phyloP scores from a whole-genome alignment of 2,113 vertebrate genomes.

The Pseudonaja textilis region DNA sequence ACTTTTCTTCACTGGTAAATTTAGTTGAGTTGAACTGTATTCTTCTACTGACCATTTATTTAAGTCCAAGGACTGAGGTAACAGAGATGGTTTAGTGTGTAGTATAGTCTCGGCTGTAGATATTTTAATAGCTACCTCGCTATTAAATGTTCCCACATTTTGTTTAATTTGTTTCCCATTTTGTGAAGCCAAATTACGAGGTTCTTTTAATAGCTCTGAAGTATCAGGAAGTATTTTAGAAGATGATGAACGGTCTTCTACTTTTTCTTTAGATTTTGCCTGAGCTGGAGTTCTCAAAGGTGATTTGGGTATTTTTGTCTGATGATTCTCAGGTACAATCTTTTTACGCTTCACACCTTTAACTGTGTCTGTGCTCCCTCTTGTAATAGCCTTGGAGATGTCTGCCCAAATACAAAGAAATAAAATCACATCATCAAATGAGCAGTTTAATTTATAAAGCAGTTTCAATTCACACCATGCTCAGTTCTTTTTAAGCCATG shows the following conservation, averaged over 20 bases:
- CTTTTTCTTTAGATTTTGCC: slow-evolving; percentile 72
- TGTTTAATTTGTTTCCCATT: slow-evolving; percentile 68
- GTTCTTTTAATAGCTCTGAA: slow-evolving; percentile 52
- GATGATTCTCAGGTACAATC: slow-evolving; percentile 89
- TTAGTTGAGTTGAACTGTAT: slow-evolving; percentile 43
- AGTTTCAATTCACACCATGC: neutral
- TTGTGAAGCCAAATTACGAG: slow-evolving; percentile 48
- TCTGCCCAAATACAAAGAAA: slow-evolving; percentile 68
- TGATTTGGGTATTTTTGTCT: slow-evolving; percentile 96
- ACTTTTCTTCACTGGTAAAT: slow-evolving; percentile 46
- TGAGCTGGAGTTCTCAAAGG: slow-evolving; percentile 88
- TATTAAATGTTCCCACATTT: slow-evolving; percentile 63
- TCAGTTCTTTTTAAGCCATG: neutral
- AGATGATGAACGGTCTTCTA: slow-evolving; percentile 60
- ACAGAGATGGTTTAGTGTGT: slow-evolving; percentile 60
- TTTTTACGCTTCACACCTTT: slow-evolving; percentile 98
- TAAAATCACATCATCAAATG: slow-evolving; percentile 2
- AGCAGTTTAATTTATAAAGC: neutral
- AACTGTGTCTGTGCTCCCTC: slow-evolving; percentile 79
- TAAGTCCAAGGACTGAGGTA: slow-evolving; percentile 64
- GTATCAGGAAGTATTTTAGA: slow-evolving; percentile 63
- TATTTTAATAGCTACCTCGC: slow-evolving; percentile 48
- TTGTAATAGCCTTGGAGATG: slow-evolving; percentile 74
- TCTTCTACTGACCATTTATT: slow-evolving; percentile 64
- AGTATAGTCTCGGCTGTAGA: slow-evolving; percentile 61